Evolutionary conservation across 2,888 invertebrate species (phyloP).

Genomic region (Eupithecia tripunctaria): DNA sequence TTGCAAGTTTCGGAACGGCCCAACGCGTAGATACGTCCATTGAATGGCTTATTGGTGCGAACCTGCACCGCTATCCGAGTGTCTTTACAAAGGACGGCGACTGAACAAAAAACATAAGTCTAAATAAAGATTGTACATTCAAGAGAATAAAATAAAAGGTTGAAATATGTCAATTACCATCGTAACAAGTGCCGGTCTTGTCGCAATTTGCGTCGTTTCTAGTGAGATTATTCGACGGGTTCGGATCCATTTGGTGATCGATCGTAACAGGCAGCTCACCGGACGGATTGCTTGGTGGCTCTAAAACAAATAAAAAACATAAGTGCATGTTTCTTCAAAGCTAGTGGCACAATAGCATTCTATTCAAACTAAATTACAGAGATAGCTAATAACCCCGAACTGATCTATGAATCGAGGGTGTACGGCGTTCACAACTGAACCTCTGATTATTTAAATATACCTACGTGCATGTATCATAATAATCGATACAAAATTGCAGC

Average conservation of each 20-base stretch:
- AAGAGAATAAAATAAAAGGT: constrained; percentile 30
- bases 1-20: constrained; percentile 98
- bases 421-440: constrained; percentile 55
- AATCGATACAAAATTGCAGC: constrained; percentile 75
- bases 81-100: constrained; percentile 97
- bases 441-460: constrained; percentile 60
- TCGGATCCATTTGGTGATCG: constrained; percentile 90
- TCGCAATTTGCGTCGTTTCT: constrained; percentile 94
- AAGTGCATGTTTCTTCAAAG: constrained; percentile 37
- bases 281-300: constrained; percentile 75
- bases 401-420: constrained; percentile 58
- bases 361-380: constrained; percentile 50
- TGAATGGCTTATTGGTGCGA: constrained; percentile 96
- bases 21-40: constrained; percentile 96
- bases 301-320: constrained; percentile 69
- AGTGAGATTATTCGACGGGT: constrained; percentile 88
- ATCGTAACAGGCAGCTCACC: constrained; percentile 89
- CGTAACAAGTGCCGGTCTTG: constrained; percentile 97
- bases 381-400: constrained; percentile 58
- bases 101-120: constrained; percentile 77
- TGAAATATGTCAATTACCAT: constrained; percentile 86
- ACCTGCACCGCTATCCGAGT: constrained; percentile 97
- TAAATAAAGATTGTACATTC: constrained; percentile 13
- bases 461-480: constrained; percentile 68
- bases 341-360: constrained; percentile 42